phyloP scores from a whole-genome alignment of 2,888 invertebrate species.

The Ennomos quercinarius region DNA sequence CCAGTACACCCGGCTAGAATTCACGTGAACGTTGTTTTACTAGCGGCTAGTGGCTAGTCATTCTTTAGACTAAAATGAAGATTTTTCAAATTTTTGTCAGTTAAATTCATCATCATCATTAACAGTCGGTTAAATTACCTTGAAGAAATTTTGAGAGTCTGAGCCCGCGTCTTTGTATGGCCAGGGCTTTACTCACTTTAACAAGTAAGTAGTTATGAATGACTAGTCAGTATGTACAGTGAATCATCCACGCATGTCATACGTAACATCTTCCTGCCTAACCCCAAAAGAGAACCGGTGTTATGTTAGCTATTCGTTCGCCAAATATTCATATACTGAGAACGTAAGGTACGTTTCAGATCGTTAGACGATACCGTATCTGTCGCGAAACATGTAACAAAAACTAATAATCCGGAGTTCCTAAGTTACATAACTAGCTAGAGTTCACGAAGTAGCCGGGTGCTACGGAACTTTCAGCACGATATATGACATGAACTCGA shows the following conservation, averaged over 20 bases:
- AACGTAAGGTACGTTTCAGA: neutral
- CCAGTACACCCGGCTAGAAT: slow-evolving; percentile 20
- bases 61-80: slow-evolving; percentile 3
- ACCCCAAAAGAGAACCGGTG: slow-evolving; percentile 9
- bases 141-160: too few species aligned
- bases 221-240: neutral
- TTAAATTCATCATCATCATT: too few species aligned
- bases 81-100: too few species aligned
- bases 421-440: slow-evolving; percentile 15
- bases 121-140: too few species aligned
- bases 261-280: slow-evolving; percentile 14
- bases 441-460: slow-evolving; percentile 30
- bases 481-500: slow-evolving; percentile 13
- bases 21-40: slow-evolving; percentile 17
- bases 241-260: slow-evolving; percentile 3
- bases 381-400: slow-evolving; percentile 28
- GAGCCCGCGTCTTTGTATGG: slow-evolving; percentile 1
- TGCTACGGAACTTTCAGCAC: slow-evolving; percentile 27
- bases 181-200: neutral
- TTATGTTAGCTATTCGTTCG: neutral
- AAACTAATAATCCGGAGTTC: slow-evolving; percentile 32
- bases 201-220: neutral
- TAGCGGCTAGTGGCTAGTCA: neutral
- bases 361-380: slow-evolving; percentile 8
- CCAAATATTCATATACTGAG: neutral